These are phyloP conservation scores for Poeciliopsis prolifica DNA, from an alignment of 2,113 vertebrate genomes.

Conservation along the genomic window DNA sequence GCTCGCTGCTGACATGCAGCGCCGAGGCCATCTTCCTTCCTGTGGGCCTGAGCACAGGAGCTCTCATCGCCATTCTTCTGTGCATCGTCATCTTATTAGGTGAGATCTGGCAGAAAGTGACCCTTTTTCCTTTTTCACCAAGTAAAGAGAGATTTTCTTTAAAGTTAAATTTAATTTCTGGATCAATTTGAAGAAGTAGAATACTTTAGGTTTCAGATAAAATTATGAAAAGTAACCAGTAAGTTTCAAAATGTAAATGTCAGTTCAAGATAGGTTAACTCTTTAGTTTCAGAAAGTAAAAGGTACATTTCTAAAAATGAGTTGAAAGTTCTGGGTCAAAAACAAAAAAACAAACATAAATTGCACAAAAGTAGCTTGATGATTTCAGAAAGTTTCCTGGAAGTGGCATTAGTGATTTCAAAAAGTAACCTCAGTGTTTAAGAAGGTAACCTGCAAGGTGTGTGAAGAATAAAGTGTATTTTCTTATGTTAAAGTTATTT, in stretches of 20 bases:
- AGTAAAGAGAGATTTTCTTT: no score
- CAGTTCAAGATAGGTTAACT: no score
- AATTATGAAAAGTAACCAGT: no score
- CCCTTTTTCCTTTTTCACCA: neutral
- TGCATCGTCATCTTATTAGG: slow-evolving; percentile 95
- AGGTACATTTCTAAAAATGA: no score
- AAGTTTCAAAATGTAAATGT: no score
- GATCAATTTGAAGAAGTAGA: no score
- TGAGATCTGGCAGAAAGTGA: slow-evolving; percentile 71
- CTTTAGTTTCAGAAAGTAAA: no score
- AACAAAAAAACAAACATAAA: no score
- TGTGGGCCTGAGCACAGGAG: slow-evolving; percentile 96
- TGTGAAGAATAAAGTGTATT: neutral
- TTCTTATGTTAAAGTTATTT: neutral
- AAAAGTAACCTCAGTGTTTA: neutral
- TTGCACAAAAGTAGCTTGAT: neutral
- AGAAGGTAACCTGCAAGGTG: neutral
- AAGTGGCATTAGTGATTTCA: neutral
- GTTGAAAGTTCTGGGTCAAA: no score
- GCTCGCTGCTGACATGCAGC: slow-evolving; percentile 91
- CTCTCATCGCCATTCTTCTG: slow-evolving; percentile 92
- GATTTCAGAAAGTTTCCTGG: neutral
- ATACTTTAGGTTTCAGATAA: no score
- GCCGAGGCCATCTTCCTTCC: slow-evolving; percentile 96
- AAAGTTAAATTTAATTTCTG: no score